Percentiles rank a stretch among this genome's conserved stretches.
phyloP scores from a whole-genome alignment of 2,113 vertebrate genomes.

The Columba janthina region DNA sequence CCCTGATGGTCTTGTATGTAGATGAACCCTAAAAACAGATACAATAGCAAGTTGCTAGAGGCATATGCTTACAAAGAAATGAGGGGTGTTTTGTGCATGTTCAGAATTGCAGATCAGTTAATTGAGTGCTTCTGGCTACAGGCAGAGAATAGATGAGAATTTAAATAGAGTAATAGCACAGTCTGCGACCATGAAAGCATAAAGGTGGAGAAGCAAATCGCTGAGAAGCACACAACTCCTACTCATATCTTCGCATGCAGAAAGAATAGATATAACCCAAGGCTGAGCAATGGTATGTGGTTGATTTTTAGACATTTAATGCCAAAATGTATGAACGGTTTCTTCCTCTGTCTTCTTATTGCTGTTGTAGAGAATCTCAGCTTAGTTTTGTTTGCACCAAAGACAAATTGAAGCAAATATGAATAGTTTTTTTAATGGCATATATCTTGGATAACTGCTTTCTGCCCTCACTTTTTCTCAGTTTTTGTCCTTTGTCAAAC shows the following conservation, averaged over 20 bases:
- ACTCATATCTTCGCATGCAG: not conserved
- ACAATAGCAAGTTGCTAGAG: not conserved
- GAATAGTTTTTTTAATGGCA: not conserved
- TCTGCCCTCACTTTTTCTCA: not conserved
- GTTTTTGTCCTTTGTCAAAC: not conserved
- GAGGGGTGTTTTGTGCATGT: not conserved
- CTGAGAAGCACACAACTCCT: not conserved
- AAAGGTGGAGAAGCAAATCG: not conserved
- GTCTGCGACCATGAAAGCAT: not conserved
- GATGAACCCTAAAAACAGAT: not conserved
- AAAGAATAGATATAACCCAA: not conserved
- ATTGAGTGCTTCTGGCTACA: not conserved
- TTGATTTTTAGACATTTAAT: not conserved
- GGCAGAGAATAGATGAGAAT: constrained; percentile 1
- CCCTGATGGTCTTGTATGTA: not conserved
- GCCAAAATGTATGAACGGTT: not conserved
- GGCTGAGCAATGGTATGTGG: not conserved
- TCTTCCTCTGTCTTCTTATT: not conserved
- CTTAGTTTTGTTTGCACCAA: constrained; percentile 38
- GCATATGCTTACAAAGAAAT: not conserved
- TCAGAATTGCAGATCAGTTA: constrained; percentile 15
- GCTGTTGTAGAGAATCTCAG: not conserved
- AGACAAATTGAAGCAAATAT: not conserved
- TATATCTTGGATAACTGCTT: not conserved
- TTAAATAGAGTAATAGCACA: constrained; percentile 20